Base-by-base conservation (phyloP, 1,140 invertebrate genomes). In the Trissolcus basalis region DNA sequence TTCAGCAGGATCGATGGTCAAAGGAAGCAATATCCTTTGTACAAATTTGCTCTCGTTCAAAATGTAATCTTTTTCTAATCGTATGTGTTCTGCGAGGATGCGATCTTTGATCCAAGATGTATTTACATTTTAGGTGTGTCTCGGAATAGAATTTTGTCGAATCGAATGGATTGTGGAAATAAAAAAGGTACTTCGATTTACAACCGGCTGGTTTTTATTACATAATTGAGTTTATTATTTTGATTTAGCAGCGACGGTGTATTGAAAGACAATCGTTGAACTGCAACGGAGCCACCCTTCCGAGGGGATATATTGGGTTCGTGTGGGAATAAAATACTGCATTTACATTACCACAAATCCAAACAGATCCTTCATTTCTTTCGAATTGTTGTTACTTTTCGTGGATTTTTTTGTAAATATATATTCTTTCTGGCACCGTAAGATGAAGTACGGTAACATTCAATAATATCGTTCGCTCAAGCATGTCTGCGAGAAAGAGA, bases 401-500 rank as follows among this genome's bases (percentile, higher is more conserved):
- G 49, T 47, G 50, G 59, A 69, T 65, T 64, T 50, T 60, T 60
- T 27, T 27, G 1, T 63, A 59, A 58, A 60, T 61, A 67, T 51
- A 61, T 78, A 78, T 77, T 71, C 74, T 63, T 67, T 71, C 67
- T 58, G 59, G 59, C 49, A 41, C 69, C 55, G 73, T 39, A 70
- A 78, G 54, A 78, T 70, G 63, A 73, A 78, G 68, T 69, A 70
- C 41, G 64, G 50, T 64, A 75, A 67, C 72, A 56, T 68, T 78
- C 69, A 68, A 80, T 78, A 80, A 80, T 80, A 76, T 73, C 60
- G 65, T 74, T 77, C 76, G 53, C 55, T 73, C 68, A 61, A 72
- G 67, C 71, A 75, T 74, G 65, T 61, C 71, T 58, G 63, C 47
- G 69, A 51, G 53, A 77, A 67, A 54, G 55, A 54, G 60, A 58